Percentiles rank a stretch among this genome's conserved stretches.
These are phyloP conservation scores for Epinotia nisella DNA, from an alignment of 2,888 invertebrate species.

Conservation along the genomic window DNA sequence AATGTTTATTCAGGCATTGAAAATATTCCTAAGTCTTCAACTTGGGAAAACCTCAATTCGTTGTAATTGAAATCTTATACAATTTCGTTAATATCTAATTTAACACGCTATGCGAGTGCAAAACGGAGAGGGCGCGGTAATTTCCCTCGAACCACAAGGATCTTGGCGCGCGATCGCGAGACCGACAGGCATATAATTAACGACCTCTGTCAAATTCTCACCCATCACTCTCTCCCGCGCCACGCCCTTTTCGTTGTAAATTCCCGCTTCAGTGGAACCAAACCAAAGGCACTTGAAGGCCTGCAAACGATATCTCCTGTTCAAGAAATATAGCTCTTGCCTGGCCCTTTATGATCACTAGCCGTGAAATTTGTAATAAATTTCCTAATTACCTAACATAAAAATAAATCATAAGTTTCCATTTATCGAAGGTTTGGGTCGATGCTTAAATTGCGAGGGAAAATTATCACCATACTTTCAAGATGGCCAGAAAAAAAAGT, in stretches of 20 bases:
- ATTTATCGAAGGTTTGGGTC: slow-evolving; percentile 11
- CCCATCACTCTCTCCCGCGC: slow-evolving; percentile 61
- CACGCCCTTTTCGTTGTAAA: slow-evolving; percentile 58
- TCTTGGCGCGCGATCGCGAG: slow-evolving; percentile 55
- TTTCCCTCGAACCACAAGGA: slow-evolving; percentile 65
- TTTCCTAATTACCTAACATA: slow-evolving; percentile 39
- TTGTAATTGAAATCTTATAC: slow-evolving; percentile 11
- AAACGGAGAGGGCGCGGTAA: slow-evolving; percentile 68
- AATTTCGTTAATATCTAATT: slow-evolving; percentile 50
- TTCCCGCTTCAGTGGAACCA: slow-evolving; percentile 59
- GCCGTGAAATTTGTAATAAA: slow-evolving; percentile 41
- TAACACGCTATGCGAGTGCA: slow-evolving; percentile 63
- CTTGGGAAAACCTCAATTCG: neutral
- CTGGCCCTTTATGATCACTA: slow-evolving; percentile 35
- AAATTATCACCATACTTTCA: neutral
- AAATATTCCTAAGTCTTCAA: neutral
- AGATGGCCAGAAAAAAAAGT: neutral
- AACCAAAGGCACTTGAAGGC: slow-evolving; percentile 52
- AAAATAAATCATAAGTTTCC: slow-evolving; percentile 39
- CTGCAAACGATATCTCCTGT: slow-evolving; percentile 48
- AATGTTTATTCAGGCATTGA: neutral
- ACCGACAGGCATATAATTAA: slow-evolving; percentile 75
- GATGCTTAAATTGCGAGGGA: slow-evolving; percentile 5
- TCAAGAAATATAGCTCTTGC: slow-evolving; percentile 46
- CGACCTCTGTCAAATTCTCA: slow-evolving; percentile 77